phyloP scores from a whole-genome alignment of 2,888 invertebrate species.

The Anarsia innoxiella region DNA sequence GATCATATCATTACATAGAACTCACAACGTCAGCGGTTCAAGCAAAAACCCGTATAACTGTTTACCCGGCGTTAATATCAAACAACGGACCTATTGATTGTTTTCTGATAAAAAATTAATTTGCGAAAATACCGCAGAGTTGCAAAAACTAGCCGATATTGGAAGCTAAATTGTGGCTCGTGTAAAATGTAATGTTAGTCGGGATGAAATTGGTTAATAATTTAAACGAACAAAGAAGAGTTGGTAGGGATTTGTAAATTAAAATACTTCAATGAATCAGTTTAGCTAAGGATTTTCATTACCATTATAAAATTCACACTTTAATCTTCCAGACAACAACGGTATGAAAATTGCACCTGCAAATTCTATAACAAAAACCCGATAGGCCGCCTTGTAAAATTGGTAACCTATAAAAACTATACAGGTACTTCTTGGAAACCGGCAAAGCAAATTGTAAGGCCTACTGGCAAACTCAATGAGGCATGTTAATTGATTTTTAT shows the following conservation, averaged over 20 bases:
- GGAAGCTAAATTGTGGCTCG: slow-evolving; percentile 27
- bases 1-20: not conserved
- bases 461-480: no score
- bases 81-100: slow-evolving; percentile 20
- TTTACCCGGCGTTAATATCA: slow-evolving; percentile 8
- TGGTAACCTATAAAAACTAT: slow-evolving; percentile 14
- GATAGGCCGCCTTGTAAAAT: slow-evolving; percentile 31
- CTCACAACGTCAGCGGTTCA: no score
- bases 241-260: no score
- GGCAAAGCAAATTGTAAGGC: not conserved
- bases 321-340: no score
- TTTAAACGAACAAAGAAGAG: no score
- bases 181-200: no score
- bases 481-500: no score
- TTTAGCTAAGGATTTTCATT: no score
- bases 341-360: slow-evolving; percentile 38
- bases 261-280: no score
- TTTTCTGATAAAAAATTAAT: slow-evolving; percentile 26
- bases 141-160: slow-evolving; percentile 26
- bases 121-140: slow-evolving; percentile 21
- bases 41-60: slow-evolving; percentile 3
- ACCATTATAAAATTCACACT: no score
- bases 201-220: no score
- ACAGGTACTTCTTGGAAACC: not conserved
- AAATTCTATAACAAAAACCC: slow-evolving; percentile 37